Percentiles rank a stretch among this genome's conserved stretches.
Evolutionary conservation across 2,797 vertebrate species (phyloP).

Genomic region (Chiloscyllium punctatum): DNA sequence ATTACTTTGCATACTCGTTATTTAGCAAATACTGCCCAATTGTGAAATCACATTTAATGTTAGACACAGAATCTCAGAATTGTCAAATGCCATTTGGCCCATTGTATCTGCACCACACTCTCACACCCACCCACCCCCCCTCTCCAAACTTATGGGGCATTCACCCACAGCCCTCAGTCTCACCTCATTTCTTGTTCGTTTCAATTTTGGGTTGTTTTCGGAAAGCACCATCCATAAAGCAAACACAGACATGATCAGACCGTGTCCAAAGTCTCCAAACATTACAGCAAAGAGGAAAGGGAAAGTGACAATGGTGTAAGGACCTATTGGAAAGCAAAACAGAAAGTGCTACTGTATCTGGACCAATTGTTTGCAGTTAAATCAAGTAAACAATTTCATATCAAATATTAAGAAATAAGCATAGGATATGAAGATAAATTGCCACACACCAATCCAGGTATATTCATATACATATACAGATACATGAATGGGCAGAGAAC

Average conservation of each 20-base stretch:
- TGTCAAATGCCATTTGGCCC: too few species aligned
- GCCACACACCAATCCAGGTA: background rate
- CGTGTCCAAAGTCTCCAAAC: slow-evolving; percentile 94
- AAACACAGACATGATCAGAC: slow-evolving; percentile 77
- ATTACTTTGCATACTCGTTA: too few species aligned
- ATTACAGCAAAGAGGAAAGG: slow-evolving; percentile 94
- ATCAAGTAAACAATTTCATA: background rate
- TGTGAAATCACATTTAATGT: too few species aligned
- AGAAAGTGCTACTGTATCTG: background rate
- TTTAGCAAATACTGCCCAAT: too few species aligned
- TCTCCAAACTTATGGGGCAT: too few species aligned
- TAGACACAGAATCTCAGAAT: too few species aligned
- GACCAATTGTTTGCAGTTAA: background rate
- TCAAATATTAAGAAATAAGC: background rate
- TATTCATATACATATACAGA: background rate
- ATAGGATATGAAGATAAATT: background rate
- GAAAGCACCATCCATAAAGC: slow-evolving; percentile 79
- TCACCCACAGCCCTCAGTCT: background rate
- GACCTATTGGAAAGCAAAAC: slow-evolving; percentile 58
- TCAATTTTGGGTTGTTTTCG: slow-evolving; percentile 72
- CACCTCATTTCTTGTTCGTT: slow-evolving; percentile 76
- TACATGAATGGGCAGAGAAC: too few species aligned
- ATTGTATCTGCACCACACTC: too few species aligned
- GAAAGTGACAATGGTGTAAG: slow-evolving; percentile 90
- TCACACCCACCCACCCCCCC: too few species aligned